Evolutionary conservation across 2,113 vertebrate species (phyloP), one percentile per base, ranked within the genome.

Genomic region (Sphaerodactylus townsendi): DNA sequence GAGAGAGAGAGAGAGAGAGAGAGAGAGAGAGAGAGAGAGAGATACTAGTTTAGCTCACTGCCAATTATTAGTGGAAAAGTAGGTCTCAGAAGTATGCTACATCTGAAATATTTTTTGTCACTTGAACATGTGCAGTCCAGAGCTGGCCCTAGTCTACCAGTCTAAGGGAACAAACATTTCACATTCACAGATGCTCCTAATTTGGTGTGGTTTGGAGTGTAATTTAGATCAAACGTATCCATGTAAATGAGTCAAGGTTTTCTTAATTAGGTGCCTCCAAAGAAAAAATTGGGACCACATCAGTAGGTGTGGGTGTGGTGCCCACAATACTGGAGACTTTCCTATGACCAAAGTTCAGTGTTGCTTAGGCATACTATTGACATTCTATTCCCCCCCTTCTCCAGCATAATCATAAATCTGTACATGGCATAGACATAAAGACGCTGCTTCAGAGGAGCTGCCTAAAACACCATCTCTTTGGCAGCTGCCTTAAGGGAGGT

Each of bases 221-320:
- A 98, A 99, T 99, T 99, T 98, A 99, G 98, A 99, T 99, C 98
- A 99, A 99, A 98, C 97, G 95, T 94, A 96, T 97, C 97, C 97
- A 98, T 98, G 98, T 98, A 99, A 99, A 99, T 98, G 97, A 99
- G 97, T 98, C 98, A 97, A 97, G 96, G 96, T 97, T 85, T 98
- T 98, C 97, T 97, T 98, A 99, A 99, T 99, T 98, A 98, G 98
- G 97, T 98, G 97, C 96, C 96, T 98, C 96, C 95, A 97, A 97
- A 98, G 97, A 95, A 96, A 97, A 96, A 95, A 94, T 94, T 96
- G 96, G 95, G 96, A 97, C 97, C 97, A 97, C 97, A 98, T 98
- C 96, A 97, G 96, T 97, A 97, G 97, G 97, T 98, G 94, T 95
- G 97, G 97, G 97, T 97, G 98, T 97, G 97, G 97, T 96, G 93